phyloP scores from a whole-genome alignment of 2,888 invertebrate species.

The Parnassius apollo region DNA sequence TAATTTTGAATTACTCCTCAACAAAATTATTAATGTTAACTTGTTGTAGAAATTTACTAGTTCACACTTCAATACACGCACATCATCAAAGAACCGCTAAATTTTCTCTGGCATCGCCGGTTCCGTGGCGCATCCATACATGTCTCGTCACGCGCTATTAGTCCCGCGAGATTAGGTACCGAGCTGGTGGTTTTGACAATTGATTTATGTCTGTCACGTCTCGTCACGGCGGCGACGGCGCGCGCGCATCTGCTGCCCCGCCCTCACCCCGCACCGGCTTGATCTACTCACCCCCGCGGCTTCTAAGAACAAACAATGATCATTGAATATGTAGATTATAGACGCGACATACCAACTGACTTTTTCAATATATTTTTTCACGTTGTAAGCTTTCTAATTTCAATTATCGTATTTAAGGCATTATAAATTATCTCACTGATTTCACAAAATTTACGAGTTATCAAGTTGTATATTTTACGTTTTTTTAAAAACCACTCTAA shows the following conservation, averaged over 20 bases:
- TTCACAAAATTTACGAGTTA: too few species aligned
- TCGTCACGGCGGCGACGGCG: constrained; percentile 74
- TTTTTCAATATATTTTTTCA: too few species aligned
- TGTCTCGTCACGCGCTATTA: constrained; percentile 53
- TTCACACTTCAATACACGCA: neutral
- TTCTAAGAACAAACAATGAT: constrained; percentile 48
- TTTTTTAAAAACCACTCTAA: too few species aligned
- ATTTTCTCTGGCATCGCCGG: neutral
- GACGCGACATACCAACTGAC: neutral
- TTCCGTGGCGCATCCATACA: constrained; percentile 47
- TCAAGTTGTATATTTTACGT: too few species aligned
- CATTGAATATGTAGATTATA: constrained; percentile 45
- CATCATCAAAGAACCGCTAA: neutral
- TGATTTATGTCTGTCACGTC: constrained; percentile 80
- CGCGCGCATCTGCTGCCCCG: constrained; percentile 60
- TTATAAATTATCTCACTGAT: too few species aligned
- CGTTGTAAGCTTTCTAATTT: too few species aligned
- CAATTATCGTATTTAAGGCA: too few species aligned
- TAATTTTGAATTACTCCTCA: too few species aligned
- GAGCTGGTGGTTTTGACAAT: constrained; percentile 72
- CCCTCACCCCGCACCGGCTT: constrained; percentile 31
- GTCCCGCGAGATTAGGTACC: constrained; percentile 61
- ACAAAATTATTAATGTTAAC: too few species aligned
- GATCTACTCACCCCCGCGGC: constrained; percentile 31
- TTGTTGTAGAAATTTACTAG: too few species aligned